phyloP scores from a whole-genome alignment of 1,140 invertebrate genomes.

The Megathymus violae region DNA sequence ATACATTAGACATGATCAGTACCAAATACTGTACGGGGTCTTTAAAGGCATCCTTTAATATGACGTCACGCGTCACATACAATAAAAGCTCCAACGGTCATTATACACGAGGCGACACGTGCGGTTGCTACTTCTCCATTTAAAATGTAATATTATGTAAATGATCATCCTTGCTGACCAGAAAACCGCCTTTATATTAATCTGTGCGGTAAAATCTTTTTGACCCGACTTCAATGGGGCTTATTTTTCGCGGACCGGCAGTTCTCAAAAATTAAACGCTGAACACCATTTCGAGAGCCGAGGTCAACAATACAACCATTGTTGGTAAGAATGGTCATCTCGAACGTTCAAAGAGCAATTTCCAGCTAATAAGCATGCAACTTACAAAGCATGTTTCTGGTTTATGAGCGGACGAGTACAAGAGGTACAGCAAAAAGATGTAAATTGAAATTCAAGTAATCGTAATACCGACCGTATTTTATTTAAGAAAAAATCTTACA shows the following conservation, averaged over 20 bases:
- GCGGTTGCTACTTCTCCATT: slow-evolving; percentile 5
- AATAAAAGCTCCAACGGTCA: neutral
- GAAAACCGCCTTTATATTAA: slow-evolving; percentile 2
- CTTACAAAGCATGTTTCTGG: slow-evolving; percentile 16
- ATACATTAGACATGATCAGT: too few relatives aligned
- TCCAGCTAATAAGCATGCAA: slow-evolving; percentile 10
- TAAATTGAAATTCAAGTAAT: neutral
- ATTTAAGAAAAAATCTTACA: too few relatives aligned
- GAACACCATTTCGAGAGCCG: slow-evolving; percentile 8
- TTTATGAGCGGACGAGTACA: slow-evolving; percentile 3
- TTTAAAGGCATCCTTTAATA: too few relatives aligned
- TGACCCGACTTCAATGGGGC: slow-evolving; percentile 4
- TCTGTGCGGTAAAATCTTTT: neutral
- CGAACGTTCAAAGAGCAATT: slow-evolving; percentile 2
- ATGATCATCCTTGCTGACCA: neutral
- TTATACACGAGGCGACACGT: neutral
- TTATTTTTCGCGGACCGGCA: slow-evolving; percentile 8
- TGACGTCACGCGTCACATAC: too few relatives aligned
- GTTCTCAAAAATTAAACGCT: slow-evolving; percentile 13
- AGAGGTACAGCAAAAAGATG: neutral
- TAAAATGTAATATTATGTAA: slow-evolving; percentile 6
- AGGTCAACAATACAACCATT: slow-evolving; percentile 14
- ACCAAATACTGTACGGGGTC: too few relatives aligned
- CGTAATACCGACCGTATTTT: neutral
- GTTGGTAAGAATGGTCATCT: slow-evolving; percentile 5